A percentile compares a stretch with the other conserved stretches of the same genome.
Conservation (phyloP, 2,113 vertebrate genomes). For the Syngnathus floridae region DNA sequence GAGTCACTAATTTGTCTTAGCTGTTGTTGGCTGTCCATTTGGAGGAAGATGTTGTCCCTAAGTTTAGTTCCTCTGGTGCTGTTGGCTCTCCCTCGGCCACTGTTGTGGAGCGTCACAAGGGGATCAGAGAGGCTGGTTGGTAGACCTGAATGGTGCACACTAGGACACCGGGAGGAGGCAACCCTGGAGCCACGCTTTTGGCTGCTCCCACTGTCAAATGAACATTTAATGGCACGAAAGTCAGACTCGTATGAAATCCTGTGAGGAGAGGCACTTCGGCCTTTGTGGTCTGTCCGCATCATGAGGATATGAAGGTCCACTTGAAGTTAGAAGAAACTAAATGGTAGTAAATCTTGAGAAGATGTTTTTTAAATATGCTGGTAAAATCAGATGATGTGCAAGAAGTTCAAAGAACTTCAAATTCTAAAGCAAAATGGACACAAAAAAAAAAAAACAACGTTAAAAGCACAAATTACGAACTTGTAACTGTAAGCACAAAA, state of each 20-base stretch:
- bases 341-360: neutral
- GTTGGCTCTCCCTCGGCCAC: slow-evolving; percentile 71
- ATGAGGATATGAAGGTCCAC: slow-evolving; percentile 58
- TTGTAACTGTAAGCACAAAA: neutral
- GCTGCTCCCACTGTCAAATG: slow-evolving; percentile 75
- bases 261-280: slow-evolving; percentile 84
- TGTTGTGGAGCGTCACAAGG: slow-evolving; percentile 32
- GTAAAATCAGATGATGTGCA: slow-evolving; percentile 24
- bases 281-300: slow-evolving; percentile 84
- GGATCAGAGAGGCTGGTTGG: slow-evolving; percentile 40
- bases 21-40: slow-evolving; percentile 78
- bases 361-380: slow-evolving; percentile 24
- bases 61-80: slow-evolving; percentile 82
- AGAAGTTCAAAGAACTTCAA: neutral
- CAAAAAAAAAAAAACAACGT: neutral
- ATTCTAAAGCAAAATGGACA: neutral
- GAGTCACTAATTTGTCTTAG: slow-evolving; percentile 55
- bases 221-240: slow-evolving; percentile 85
- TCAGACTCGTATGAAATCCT: slow-evolving; percentile 86
- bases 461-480: neutral
- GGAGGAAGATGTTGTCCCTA: slow-evolving; percentile 84
- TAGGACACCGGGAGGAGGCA: slow-evolving; percentile 3
- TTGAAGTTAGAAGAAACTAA: neutral
- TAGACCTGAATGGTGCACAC: slow-evolving; percentile 16
- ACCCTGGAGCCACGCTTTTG: slow-evolving; percentile 30